phyloP scores from a whole-genome alignment of 2,113 vertebrate species.

The Cyprinodon brontotheroides region DNA sequence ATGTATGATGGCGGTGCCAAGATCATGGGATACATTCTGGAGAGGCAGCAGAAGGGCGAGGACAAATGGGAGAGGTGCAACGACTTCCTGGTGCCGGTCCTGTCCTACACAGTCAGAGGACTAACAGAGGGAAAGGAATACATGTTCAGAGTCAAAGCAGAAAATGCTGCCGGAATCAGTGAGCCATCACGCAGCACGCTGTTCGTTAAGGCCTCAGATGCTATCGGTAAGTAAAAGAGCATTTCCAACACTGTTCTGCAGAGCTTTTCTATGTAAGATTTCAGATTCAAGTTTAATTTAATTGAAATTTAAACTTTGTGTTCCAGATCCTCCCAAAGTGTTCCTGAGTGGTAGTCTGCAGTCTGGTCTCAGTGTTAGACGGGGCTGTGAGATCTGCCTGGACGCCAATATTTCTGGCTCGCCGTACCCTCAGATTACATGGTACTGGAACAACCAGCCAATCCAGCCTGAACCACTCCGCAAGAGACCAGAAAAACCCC shows the following conservation, averaged over 20 bases:
- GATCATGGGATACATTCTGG: conserved; percentile 97
- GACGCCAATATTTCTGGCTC: conserved; percentile 92
- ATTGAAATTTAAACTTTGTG: neutral
- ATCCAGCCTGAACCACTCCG: conserved; percentile 89
- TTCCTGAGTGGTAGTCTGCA: conserved; percentile 89
- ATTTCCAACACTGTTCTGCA: no score
- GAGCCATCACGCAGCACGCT: conserved; percentile 90
- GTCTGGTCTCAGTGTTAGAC: conserved; percentile 87
- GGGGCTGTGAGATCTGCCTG: conserved; percentile 88
- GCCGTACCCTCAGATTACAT: conserved; percentile 93
- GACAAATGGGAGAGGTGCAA: conserved; percentile 94
- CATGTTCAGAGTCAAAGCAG: conserved; percentile 90
- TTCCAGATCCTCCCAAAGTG: conserved; percentile 90
- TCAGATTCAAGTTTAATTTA: neutral
- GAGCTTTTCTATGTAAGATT: neutral
- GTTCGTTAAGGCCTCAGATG: conserved; percentile 87
- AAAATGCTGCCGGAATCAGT: conserved; percentile 93
- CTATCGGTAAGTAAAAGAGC: conserved; percentile 79
- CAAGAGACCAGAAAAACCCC: conserved; percentile 81
- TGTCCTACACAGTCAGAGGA: conserved; percentile 91
- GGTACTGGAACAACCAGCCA: conserved; percentile 88
- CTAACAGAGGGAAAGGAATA: conserved; percentile 90
- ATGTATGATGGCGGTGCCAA: conserved; percentile 94
- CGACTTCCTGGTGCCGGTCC: conserved; percentile 91
- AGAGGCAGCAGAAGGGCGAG: conserved; percentile 89